phyloP scores from a whole-genome alignment of 1,140 invertebrate genomes.

The Leucophenga varia region DNA sequence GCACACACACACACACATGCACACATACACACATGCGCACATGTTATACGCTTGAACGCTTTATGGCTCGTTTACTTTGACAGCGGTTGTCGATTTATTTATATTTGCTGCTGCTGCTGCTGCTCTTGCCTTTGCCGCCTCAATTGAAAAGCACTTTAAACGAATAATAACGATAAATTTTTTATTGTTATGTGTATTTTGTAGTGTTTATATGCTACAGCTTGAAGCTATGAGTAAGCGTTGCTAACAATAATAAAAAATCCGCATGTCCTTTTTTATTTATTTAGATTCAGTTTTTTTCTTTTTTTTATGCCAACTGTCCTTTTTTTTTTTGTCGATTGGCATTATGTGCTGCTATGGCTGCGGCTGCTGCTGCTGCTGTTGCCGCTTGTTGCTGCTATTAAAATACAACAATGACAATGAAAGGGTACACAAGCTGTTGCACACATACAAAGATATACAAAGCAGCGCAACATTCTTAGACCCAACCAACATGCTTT shows the following conservation, averaged over 20 bases:
- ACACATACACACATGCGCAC: no score
- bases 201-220: slow-evolving; percentile 49
- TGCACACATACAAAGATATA: slow-evolving; percentile 28
- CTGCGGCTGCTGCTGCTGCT: slow-evolving; percentile 16
- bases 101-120: neutral
- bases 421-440: no score
- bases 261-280: no score
- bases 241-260: no score
- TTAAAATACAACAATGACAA: slow-evolving; percentile 28
- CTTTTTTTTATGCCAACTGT: no score
- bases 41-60: no score
- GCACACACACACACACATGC: neutral
- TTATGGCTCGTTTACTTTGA: no score
- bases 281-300: no score
- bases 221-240: no score
- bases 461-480: no score
- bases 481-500: no score
- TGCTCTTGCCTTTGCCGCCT: slow-evolving; percentile 34
- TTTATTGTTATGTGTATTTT: slow-evolving; percentile 51
- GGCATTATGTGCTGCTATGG: slow-evolving; percentile 39
- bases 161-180: slow-evolving; percentile 50
- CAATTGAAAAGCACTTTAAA: slow-evolving; percentile 51
- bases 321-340: no score
- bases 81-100: neutral
- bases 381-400: slow-evolving; percentile 18